phyloP scores from a whole-genome alignment of 2,888 invertebrate genomes.

The Esperia sulphurella region DNA sequence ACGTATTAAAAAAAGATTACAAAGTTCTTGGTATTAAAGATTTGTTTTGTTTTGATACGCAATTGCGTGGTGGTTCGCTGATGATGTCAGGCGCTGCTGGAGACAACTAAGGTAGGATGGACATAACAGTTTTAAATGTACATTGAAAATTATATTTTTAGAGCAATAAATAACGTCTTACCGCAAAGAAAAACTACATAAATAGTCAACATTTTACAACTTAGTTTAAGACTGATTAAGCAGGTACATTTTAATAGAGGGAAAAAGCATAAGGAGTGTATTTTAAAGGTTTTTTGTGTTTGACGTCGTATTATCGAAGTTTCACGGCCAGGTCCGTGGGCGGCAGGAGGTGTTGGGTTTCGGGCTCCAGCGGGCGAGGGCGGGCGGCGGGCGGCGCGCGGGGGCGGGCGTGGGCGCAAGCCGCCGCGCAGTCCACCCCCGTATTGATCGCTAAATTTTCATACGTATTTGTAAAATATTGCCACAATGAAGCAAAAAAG shows the following conservation, averaged over 20 bases:
- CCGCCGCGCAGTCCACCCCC: constrained; percentile 51
- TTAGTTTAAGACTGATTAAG: too few relatives aligned
- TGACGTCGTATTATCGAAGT: constrained; percentile 28
- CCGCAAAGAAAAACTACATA: too few relatives aligned
- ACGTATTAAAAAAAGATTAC: background rate
- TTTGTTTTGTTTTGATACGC: background rate
- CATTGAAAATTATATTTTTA: too few relatives aligned
- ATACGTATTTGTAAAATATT: constrained; percentile 62
- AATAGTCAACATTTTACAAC: too few relatives aligned
- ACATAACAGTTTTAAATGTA: too few relatives aligned
- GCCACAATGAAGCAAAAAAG: constrained; percentile 32
- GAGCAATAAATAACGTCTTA: too few relatives aligned
- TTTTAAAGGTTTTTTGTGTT: constrained; percentile 7
- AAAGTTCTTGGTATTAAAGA: background rate
- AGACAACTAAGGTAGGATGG: background rate
- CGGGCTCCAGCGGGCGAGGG: constrained; percentile 35
- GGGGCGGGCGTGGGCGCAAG: constrained; percentile 51
- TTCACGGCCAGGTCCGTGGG: constrained; percentile 53
- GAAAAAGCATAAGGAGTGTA: background rate
- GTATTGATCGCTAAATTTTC: constrained; percentile 71
- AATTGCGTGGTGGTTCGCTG: constrained; percentile 7
- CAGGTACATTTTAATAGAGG: too few relatives aligned
- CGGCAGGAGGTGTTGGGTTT: constrained; percentile 53
- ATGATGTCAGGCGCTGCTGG: background rate
- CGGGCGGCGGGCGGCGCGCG: constrained; percentile 22